Percentiles rank a stretch among this genome's conserved stretches.
These are phyloP conservation scores for Tetragnatha versicolor DNA, from an alignment of 1,140 invertebrate genomes.

Conservation along the genomic window DNA sequence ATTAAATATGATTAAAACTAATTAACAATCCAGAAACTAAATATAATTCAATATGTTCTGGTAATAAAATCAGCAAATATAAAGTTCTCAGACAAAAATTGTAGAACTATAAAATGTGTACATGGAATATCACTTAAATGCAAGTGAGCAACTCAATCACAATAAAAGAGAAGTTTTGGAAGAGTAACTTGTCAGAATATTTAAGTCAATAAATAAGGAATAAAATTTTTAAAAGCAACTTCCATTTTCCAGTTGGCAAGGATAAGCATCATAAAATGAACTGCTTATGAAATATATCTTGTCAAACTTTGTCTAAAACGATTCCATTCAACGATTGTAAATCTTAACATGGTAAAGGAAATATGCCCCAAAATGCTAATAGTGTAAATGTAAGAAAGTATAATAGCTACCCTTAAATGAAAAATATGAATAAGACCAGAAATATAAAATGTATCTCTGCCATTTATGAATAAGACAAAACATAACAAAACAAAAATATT, in stretches of 20 bases:
- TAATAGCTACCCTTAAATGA: constrained; percentile 48
- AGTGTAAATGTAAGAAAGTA: constrained; percentile 6
- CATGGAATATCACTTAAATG: constrained; percentile 40
- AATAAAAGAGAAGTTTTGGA: constrained; percentile 10
- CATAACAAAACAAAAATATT: constrained; percentile 43
- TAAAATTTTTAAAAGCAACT: constrained; percentile 31
- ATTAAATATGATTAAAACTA: no score
- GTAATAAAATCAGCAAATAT: not conserved
- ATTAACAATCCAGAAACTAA: no score
- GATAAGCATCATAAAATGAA: constrained; percentile 38
- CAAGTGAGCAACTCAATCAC: constrained; percentile 18
- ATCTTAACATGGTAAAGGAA: no score
- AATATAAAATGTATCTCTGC: constrained; percentile 29
- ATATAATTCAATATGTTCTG: no score
- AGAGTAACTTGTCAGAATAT: not conserved
- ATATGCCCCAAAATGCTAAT: no score
- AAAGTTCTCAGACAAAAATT: constrained; percentile 15
- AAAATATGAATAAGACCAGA: constrained; percentile 4
- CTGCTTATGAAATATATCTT: no score
- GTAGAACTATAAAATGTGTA: constrained; percentile 47
- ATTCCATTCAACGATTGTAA: no score
- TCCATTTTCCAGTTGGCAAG: constrained; percentile 16
- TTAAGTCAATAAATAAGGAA: constrained; percentile 36
- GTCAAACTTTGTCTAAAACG: no score
- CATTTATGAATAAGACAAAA: constrained; percentile 8